phyloP scores from a whole-genome alignment of 2,113 vertebrate species.

The Martes martes region DNA sequence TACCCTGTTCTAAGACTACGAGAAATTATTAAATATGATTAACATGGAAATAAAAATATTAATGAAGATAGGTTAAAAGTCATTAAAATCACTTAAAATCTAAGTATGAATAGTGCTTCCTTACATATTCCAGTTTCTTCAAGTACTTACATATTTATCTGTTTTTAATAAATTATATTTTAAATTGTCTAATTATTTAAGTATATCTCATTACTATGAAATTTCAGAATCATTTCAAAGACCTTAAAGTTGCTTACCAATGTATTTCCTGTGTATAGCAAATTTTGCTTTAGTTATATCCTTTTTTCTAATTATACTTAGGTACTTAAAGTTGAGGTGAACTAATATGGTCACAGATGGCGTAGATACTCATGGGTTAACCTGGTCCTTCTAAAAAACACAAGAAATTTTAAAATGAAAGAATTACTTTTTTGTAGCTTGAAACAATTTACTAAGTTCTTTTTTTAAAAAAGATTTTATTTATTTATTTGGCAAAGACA shows the following conservation, averaged over 20 bases:
- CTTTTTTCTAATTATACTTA: neutral
- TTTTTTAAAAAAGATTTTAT: too few species aligned
- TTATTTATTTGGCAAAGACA: too few species aligned
- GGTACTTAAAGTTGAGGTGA: neutral
- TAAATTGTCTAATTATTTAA: neutral
- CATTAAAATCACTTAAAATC: neutral
- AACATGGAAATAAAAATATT: neutral
- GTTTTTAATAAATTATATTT: neutral
- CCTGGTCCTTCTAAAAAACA: neutral
- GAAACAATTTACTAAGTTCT: neutral
- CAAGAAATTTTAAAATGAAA: neutral
- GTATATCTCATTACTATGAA: neutral
- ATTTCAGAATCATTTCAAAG: slow-evolving; percentile 1
- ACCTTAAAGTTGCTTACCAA: neutral
- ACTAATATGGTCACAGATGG: neutral
- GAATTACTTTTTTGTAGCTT: neutral
- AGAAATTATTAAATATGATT: slow-evolving; percentile 7
- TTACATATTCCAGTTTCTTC: neutral
- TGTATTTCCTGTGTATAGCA: neutral
- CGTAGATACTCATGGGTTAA: neutral
- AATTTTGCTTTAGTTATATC: neutral
- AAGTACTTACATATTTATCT: neutral
- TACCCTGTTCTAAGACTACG: neutral
- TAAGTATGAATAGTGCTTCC: neutral
- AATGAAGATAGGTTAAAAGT: neutral